Conservation (phyloP, 2,888 invertebrate species). For the Pheosia tremula region DNA sequence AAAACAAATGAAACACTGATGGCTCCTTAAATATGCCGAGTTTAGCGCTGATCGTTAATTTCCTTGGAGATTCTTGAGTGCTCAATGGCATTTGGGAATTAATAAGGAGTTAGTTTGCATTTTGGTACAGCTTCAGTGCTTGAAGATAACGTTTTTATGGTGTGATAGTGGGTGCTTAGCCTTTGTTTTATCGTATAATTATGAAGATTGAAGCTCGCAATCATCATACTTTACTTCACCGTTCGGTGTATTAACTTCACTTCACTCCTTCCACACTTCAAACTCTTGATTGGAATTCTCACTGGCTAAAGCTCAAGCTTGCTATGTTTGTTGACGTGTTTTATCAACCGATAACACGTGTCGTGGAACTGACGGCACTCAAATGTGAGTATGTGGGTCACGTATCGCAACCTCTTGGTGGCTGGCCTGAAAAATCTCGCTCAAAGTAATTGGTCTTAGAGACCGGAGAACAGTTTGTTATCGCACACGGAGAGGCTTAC, state of each 20-base stretch:
- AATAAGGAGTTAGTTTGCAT: slow-evolving; percentile 37
- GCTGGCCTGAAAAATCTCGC: slow-evolving; percentile 2
- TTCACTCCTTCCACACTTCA: no score
- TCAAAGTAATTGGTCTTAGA: not conserved
- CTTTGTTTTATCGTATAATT: not conserved
- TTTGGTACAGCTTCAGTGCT: slow-evolving; percentile 19
- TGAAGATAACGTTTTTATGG: not conserved
- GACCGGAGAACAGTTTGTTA: not conserved
- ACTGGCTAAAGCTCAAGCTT: no score
- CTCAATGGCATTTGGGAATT: slow-evolving; percentile 45
- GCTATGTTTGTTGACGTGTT: not conserved
- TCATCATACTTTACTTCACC: no score
- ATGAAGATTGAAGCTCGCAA: no score
- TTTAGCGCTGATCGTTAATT: slow-evolving; percentile 59
- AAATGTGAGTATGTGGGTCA: not conserved
- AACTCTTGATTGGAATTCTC: no score
- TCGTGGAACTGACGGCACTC: not conserved
- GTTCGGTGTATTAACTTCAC: no score
- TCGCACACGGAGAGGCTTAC: slow-evolving; percentile 1
- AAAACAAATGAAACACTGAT: slow-evolving; percentile 59
- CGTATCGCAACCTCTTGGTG: not conserved
- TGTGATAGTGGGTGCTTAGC: not conserved
- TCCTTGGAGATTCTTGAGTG: slow-evolving; percentile 56
- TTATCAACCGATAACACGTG: not conserved
- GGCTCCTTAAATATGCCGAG: slow-evolving; percentile 55